Evolutionary conservation across 2,888 invertebrate species (phyloP).

Genomic region (Thymelicus lineola): DNA sequence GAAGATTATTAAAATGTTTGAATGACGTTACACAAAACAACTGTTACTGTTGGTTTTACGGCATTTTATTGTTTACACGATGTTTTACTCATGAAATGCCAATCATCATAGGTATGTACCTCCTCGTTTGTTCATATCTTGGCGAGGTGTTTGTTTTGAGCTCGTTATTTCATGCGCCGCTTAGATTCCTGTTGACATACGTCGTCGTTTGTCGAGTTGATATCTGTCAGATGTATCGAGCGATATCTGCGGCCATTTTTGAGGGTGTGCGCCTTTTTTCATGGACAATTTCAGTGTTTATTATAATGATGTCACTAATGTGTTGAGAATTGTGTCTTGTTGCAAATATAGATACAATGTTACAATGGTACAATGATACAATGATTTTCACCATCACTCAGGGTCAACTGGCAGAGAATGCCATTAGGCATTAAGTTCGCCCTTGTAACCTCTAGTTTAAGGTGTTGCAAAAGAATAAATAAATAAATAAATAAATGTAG

Average conservation of each 20-base stretch:
- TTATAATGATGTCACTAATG: not conserved
- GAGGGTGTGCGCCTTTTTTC: conserved; percentile 16
- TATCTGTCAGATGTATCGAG: conserved; percentile 25
- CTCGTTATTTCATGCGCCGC: conserved; percentile 72
- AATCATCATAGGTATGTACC: conserved; percentile 21
- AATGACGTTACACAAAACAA: not conserved
- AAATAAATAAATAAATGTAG: too few relatives aligned
- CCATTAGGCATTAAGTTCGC: too few relatives aligned
- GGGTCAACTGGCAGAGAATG: too few relatives aligned
- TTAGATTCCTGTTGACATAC: conserved; percentile 40
- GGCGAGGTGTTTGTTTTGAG: conserved; percentile 61
- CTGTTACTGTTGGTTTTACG: conserved; percentile 2
- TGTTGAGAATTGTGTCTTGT: not conserved
- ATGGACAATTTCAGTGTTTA: not conserved
- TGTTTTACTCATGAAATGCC: conserved; percentile 18
- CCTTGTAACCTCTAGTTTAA: too few relatives aligned
- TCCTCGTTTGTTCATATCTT: conserved; percentile 54
- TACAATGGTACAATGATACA: too few relatives aligned
- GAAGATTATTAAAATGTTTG: too few relatives aligned
- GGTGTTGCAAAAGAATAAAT: too few relatives aligned
- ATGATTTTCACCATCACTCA: not conserved
- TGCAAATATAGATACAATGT: too few relatives aligned
- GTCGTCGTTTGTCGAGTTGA: conserved; percentile 26
- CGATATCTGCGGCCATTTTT: conserved; percentile 19
- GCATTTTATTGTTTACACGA: conserved; percentile 11